Base-by-base conservation (phyloP, 1,140 invertebrate genomes). In the Drosophila pruinosa region DNA sequence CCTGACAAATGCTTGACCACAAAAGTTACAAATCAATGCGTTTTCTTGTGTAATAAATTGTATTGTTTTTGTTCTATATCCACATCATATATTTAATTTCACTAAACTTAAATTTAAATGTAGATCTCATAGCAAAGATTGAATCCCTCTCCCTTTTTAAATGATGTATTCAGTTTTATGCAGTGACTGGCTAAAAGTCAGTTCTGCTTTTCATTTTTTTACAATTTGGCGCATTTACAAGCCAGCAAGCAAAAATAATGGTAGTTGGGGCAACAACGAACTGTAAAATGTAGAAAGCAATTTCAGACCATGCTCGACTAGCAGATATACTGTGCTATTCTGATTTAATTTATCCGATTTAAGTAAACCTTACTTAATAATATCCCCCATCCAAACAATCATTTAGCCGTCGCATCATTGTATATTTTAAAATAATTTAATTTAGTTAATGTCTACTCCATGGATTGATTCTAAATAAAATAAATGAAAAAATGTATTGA, bases 241-340 rank as follows among this genome's bases (percentile, higher is more conserved):
- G 64, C 47, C 64, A 68, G 64, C 56, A 61, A 61, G 24, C 62
- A 67, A 58, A 58, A 59, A 62, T 54, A 69, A 61, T 41, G 36
- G 5, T 47, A 57, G 4, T 22, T 7, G 6, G 24, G n/a, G 4
- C 19, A 56, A 48, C 38, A 22, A 19, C 26, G 28, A 58, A 43
- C 14, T 28, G 4, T n/a, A 21, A 24, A 53, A 45, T 15, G 0
- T 6, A 17, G 39, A 58, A 26, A 14, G 3, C 10, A 10, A 5
- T 8, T 22, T 3, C 15, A 5, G 4, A 10, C 2, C 1, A 34
- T 47, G 19, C 12, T 36, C 1, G 14, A 47, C 28, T 47, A 7
- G 0, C 0, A 45, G 21, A 45, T 54, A 54, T 19, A 22, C 17
- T 64, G 8, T 6, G 26, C 5, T 28, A 28, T 28, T 28, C 8